phyloP scores from a whole-genome alignment of 2,888 invertebrate genomes.

The Ctenicera cuprea region DNA sequence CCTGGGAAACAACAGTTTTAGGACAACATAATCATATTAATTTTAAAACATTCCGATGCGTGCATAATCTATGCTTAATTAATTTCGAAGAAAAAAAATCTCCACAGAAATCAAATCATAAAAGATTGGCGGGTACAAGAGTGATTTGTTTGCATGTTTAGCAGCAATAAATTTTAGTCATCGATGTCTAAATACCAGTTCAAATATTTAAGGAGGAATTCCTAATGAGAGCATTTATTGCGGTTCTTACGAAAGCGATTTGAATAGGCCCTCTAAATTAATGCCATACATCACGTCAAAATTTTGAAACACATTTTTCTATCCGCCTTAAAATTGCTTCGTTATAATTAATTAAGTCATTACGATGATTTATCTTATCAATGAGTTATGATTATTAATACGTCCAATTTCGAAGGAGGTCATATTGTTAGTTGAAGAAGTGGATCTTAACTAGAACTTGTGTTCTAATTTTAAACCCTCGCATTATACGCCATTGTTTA shows the following conservation, averaged over 20 bases:
- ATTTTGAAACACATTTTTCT: conserved; percentile 26
- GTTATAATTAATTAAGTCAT: conserved; percentile 46
- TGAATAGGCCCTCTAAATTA: conserved; percentile 33
- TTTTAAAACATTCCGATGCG: conserved; percentile 24
- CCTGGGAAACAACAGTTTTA: conserved; percentile 29
- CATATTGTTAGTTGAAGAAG: conserved; percentile 16
- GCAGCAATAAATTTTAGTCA: conserved; percentile 21
- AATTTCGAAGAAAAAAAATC: neutral
- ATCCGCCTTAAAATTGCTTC: conserved; percentile 11
- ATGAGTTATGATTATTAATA: conserved; percentile 48
- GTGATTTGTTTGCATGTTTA: conserved; percentile 34
- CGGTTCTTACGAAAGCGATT: conserved; percentile 17
- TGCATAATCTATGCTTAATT: conserved; percentile 29
- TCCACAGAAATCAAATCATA: neutral
- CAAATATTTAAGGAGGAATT: conserved; percentile 33
- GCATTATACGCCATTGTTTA: conserved; percentile 14
- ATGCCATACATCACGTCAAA: conserved; percentile 44
- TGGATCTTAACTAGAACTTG: conserved; percentile 25
- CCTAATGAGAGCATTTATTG: conserved; percentile 41
- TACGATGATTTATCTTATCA: conserved; percentile 46
- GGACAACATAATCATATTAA: conserved; percentile 26
- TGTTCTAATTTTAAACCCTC: conserved; percentile 12
- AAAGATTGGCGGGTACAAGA: neutral
- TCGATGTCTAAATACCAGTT: conserved; percentile 23
- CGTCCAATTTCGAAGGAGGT: conserved; percentile 41